These are phyloP conservation scores for Sussaba pulchella DNA, from an alignment of 2,888 invertebrate species.

Conservation along the genomic window DNA sequence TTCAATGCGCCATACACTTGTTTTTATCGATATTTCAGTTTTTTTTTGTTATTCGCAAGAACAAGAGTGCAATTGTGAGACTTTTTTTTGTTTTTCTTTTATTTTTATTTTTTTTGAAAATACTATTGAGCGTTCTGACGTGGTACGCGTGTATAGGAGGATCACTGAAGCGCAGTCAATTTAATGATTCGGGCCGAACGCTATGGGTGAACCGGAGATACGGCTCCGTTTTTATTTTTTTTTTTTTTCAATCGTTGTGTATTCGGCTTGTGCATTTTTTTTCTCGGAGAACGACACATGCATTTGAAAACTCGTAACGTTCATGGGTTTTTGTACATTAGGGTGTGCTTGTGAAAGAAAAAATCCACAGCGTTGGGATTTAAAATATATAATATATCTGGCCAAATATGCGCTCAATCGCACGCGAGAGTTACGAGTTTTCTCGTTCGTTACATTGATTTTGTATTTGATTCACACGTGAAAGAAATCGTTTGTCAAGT, in stretches of 20 bases:
- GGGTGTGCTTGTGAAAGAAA: too few species aligned
- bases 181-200: slow-evolving; percentile 56
- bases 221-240: background rate
- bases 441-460: too few species aligned
- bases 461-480: too few species aligned
- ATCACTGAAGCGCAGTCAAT: slow-evolving; percentile 64
- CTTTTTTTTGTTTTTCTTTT: slow-evolving; percentile 45
- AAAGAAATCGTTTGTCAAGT: too few species aligned
- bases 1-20: background rate
- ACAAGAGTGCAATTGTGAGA: slow-evolving; percentile 16
- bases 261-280: slow-evolving; percentile 9
- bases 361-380: too few species aligned
- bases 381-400: too few species aligned
- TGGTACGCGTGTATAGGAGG: slow-evolving; percentile 49
- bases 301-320: background rate
- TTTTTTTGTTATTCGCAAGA: slow-evolving; percentile 30
- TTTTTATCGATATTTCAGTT: slow-evolving; percentile 21
- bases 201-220: background rate
- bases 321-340: background rate
- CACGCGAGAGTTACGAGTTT: too few species aligned
- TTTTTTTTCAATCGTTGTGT: slow-evolving; percentile 22
- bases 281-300: background rate
- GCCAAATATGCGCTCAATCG: too few species aligned
- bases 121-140: slow-evolving; percentile 20
- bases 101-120: slow-evolving; percentile 3